Conservation (phyloP, 2,888 invertebrate genomes). For the Ferdinandea cuprea region DNA sequence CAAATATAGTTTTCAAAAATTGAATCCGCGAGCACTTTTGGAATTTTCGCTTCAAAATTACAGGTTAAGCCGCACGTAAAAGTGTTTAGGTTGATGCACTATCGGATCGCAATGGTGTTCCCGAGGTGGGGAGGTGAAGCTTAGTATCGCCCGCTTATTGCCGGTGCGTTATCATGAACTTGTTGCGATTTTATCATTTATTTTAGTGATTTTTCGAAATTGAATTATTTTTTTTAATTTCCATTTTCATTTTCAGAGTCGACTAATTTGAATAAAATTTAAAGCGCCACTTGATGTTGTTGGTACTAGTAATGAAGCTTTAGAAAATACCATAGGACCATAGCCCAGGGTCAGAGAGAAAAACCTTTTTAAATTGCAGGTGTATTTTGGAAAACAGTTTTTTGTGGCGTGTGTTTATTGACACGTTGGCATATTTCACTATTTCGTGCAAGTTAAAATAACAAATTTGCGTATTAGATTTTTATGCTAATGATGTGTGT, state of each 20-base stretch:
- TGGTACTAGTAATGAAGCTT: not conserved
- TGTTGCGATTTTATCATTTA: slow-evolving; percentile 61
- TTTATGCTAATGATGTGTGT: too few species aligned
- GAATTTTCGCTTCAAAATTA: not conserved
- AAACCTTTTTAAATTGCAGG: too few species aligned
- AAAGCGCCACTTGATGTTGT: slow-evolving; percentile 16
- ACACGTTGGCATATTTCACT: too few species aligned
- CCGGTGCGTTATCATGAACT: slow-evolving; percentile 17
- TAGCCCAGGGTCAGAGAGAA: too few species aligned
- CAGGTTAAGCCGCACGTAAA: not conserved
- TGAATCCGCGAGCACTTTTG: slow-evolving; percentile 8
- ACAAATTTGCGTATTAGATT: too few species aligned
- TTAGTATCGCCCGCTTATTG: not conserved
- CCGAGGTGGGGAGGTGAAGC: not conserved
- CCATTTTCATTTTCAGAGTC: too few species aligned
- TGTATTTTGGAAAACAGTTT: too few species aligned
- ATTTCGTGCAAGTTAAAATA: too few species aligned
- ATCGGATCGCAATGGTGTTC: not conserved
- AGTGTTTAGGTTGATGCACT: not conserved
- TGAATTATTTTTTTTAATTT: slow-evolving; percentile 51
- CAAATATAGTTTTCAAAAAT: slow-evolving; percentile 12
- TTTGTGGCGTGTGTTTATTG: too few species aligned
- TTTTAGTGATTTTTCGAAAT: slow-evolving; percentile 66
- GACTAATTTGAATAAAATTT: slow-evolving; percentile 61
- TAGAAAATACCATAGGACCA: too few species aligned